phyloP scores from a whole-genome alignment of 30 jellyfish, hydroid and myxozoan genomes.

The Turritopsis dohrnii region DNA sequence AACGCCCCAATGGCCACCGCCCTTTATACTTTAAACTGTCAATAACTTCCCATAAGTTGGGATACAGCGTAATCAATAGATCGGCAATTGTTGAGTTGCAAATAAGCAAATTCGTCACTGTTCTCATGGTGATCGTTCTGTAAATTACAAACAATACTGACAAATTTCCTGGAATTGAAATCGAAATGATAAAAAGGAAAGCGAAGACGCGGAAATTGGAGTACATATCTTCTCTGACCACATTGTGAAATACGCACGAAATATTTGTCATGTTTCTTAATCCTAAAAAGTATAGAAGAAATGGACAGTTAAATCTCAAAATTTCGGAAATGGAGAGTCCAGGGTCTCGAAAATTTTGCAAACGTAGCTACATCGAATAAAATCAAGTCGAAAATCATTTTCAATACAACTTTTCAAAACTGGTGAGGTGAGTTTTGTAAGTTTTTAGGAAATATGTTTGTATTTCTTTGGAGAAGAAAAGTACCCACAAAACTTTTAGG shows the following conservation, averaged over 20 bases:
- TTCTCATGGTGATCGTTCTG: conserved; percentile 52
- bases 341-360: too few relatives aligned
- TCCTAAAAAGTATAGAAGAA: not conserved
- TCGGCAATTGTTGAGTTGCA: conserved; percentile 41
- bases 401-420: too few relatives aligned
- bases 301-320: not conserved
- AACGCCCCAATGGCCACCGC: conserved; percentile 63
- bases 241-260: not conserved
- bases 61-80: conserved; percentile 54
- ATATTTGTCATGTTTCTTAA: not conserved
- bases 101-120: conserved; percentile 57
- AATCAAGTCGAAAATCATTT: too few relatives aligned
- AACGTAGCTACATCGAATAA: too few relatives aligned
- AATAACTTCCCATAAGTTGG: conserved; percentile 55
- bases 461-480: too few relatives aligned
- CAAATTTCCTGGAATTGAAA: conserved; percentile 55
- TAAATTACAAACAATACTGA: conserved; percentile 41
- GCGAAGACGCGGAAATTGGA: not conserved
- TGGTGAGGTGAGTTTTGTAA: too few relatives aligned
- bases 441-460: too few relatives aligned
- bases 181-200: conserved; percentile 10
- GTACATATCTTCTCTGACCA: not conserved
- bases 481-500: too few relatives aligned
- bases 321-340: too few relatives aligned
- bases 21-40: conserved; percentile 40